Conservation (phyloP, 2,797 vertebrate genomes). For the Lepus oiostolus region DNA sequence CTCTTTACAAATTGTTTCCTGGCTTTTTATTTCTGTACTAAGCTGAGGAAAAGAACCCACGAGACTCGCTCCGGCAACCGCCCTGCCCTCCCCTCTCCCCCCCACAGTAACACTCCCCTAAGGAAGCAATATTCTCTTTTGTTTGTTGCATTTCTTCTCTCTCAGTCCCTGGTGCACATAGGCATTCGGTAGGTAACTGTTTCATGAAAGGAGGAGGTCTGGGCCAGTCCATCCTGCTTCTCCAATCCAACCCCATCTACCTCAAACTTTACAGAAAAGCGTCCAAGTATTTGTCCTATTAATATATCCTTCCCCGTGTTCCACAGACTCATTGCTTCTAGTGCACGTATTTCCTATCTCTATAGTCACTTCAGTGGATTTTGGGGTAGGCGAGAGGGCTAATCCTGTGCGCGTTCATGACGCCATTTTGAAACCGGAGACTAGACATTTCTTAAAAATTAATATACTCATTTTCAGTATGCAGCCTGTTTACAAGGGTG, state of each 20-base stretch:
- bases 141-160: background rate
- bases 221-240: background rate
- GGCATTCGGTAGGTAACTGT: background rate
- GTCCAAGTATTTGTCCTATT: too few relatives aligned
- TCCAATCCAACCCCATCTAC: background rate
- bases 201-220: background rate
- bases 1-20: too few relatives aligned
- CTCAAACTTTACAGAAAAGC: background rate
- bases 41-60: too few relatives aligned
- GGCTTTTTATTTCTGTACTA: too few relatives aligned
- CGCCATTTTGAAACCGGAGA: slow-evolving; percentile 67
- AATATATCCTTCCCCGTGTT: background rate
- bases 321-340: background rate
- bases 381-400: fast-evolving
- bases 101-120: too few relatives aligned
- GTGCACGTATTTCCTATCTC: background rate
- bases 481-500: too few relatives aligned
- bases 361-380: background rate
- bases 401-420: fast-evolving
- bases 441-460: background rate
- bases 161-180: background rate
- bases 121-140: background rate
- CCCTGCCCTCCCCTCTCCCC: too few relatives aligned
- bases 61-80: too few relatives aligned
- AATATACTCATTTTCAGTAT: too few relatives aligned